Conservation (phyloP, 2,113 vertebrate species). For the Megaceryle torquata region DNA sequence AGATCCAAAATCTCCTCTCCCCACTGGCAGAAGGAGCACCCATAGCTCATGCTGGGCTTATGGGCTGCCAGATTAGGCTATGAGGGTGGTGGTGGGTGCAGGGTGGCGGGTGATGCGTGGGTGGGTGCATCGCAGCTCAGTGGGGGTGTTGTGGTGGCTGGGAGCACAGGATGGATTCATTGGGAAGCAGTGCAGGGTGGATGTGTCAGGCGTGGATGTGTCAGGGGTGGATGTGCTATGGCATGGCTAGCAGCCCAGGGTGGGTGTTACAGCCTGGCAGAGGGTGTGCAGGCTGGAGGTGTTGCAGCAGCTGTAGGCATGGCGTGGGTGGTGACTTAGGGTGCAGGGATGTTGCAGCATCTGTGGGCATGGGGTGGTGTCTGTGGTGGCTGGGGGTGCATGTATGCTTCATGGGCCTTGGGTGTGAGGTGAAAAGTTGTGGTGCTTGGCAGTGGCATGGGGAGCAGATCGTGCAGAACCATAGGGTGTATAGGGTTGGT, state of each 20-base stretch:
- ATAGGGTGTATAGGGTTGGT: not conserved
- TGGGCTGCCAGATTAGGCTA: rapidly evolving
- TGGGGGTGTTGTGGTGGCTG: not conserved
- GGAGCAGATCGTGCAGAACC: not conserved
- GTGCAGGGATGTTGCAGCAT: not conserved
- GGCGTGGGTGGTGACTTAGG: not conserved
- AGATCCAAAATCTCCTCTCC: not conserved
- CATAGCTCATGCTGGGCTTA: not conserved
- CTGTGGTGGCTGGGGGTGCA: not conserved
- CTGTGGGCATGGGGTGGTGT: not conserved
- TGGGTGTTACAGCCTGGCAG: rapidly evolving
- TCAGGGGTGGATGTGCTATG: not conserved
- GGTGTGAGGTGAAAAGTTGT: not conserved
- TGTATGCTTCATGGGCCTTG: rapidly evolving
- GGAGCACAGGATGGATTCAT: rapidly evolving
- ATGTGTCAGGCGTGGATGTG: not conserved
- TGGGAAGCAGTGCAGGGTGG: rapidly evolving
- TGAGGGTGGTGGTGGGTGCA: rapidly evolving
- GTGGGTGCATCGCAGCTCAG: rapidly evolving
- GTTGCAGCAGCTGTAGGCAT: not conserved
- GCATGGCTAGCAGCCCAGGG: not conserved
- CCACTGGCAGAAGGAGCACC: rapidly evolving
- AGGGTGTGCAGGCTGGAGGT: not conserved
- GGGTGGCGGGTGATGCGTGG: rapidly evolving
- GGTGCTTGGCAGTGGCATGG: rapidly evolving